A percentile compares a stretch with the other conserved stretches of the same genome.
Conservation (phyloP, 2,888 invertebrate species). For the Acrobasis repandana region DNA sequence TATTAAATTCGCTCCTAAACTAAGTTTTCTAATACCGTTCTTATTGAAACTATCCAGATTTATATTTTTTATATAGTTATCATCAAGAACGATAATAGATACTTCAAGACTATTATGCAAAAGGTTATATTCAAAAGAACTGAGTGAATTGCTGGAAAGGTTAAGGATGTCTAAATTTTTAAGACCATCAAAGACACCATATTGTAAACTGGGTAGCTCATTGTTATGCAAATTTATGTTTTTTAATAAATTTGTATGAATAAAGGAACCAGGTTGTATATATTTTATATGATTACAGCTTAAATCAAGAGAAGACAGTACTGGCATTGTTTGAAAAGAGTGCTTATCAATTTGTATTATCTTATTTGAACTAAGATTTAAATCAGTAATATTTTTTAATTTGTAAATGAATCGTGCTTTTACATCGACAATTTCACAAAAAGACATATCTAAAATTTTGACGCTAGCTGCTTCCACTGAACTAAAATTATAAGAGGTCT, state of each 20-base stretch:
- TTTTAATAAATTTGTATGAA: constrained; percentile 27
- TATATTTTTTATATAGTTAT: constrained; percentile 33
- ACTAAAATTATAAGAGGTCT: constrained; percentile 29
- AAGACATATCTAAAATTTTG: constrained; percentile 29
- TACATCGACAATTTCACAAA: constrained; percentile 32
- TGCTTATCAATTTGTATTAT: constrained; percentile 33
- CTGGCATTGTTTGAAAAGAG: constrained; percentile 33
- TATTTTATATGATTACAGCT: constrained; percentile 34
- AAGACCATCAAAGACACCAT: constrained; percentile 36
- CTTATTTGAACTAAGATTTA: constrained; percentile 34
- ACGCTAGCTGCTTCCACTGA: constrained; percentile 25
- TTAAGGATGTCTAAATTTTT: constrained; percentile 29
- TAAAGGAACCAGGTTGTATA: constrained; percentile 39
- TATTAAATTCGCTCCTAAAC: constrained; percentile 37
- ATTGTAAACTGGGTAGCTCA: constrained; percentile 32
- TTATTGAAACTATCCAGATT: constrained; percentile 29
- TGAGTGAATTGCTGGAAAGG: constrained; percentile 33
- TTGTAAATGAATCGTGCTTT: constrained; percentile 29
- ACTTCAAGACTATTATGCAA: constrained; percentile 25
- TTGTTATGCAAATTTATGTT: constrained; percentile 31
- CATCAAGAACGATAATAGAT: constrained; percentile 30
- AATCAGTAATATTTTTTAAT: constrained; percentile 25
- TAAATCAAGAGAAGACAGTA: constrained; percentile 32
- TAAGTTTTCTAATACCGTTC: constrained; percentile 26
- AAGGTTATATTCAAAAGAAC: constrained; percentile 32